Percentiles rank a stretch among this genome's conserved stretches.
Conservation (phyloP, 2,797 vertebrate species). For the Oryzias sinensis region DNA sequence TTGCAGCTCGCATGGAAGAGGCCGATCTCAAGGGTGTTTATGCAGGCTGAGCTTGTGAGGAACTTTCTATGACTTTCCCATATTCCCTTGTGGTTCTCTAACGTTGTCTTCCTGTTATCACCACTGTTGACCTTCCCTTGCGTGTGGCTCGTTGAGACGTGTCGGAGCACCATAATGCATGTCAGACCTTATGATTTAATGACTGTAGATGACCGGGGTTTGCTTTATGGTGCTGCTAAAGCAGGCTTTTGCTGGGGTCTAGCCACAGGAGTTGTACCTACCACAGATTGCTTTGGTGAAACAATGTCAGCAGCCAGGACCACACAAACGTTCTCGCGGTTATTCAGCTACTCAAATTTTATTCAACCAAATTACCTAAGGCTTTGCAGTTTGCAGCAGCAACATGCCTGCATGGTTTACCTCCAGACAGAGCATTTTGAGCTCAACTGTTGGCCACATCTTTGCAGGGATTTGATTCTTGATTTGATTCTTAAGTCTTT, state of each 20-base stretch:
- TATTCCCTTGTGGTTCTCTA: conserved; percentile 45
- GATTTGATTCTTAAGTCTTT: no score
- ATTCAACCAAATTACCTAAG: conserved; percentile 33
- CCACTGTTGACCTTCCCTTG: conserved; percentile 24
- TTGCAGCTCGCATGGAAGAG: conserved; percentile 37
- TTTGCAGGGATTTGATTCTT: no score
- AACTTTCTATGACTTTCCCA: conserved; percentile 27
- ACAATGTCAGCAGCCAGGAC: conserved; percentile 39
- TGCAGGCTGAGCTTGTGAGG: conserved; percentile 57
- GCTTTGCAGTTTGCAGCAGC: conserved; percentile 18
- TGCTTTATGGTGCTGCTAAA: conserved; percentile 13
- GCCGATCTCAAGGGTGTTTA: conserved; percentile 46
- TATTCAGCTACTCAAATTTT: conserved; percentile 32
- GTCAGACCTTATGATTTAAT: conserved; percentile 36
- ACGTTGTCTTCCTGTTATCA: conserved; percentile 33
- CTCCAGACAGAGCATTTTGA: conserved; percentile 9
- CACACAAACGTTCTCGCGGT: conserved; percentile 41
- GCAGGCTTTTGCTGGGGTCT: conserved; percentile 25
- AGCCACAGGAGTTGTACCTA: conserved; percentile 45
- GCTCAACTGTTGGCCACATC: background rate
- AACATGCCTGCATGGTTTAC: conserved; percentile 19
- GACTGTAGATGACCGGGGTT: conserved; percentile 25
- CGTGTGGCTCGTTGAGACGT: conserved; percentile 22
- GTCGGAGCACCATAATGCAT: conserved; percentile 17
- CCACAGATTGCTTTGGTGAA: conserved; percentile 47